Base-by-base conservation (phyloP, 1,140 invertebrate genomes). In the Calephelis nemesis region DNA sequence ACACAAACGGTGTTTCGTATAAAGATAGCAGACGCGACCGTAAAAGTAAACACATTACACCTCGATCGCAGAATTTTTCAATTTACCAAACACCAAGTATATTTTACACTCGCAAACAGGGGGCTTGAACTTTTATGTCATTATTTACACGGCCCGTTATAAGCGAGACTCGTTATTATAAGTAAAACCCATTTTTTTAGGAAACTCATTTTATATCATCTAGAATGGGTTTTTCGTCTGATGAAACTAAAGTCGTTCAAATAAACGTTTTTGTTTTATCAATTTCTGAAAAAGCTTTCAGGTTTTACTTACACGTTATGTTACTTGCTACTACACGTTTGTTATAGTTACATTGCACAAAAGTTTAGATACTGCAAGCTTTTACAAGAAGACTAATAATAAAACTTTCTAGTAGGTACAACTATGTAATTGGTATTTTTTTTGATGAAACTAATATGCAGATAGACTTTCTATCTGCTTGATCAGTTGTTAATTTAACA, bases 71-170 rank as follows among this genome's bases (percentile, higher is more conserved):
- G 49, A 54, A 30, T 54, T 54, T 54, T 54, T 54, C 52, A 54
- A 54, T 54, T 54, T 54, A 54, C 52, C 52, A 54, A 54, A 54
- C 52, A 54, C 52, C 52, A 54, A 54, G 52, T 54, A 54, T 54
- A 54, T 54, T 54, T 54, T 54, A 54, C 52, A 54, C 52, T 54
- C 52, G 19, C 54, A 54, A 45, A 54, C 50, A 54, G 19, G 39
- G 54, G 39, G 30, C 30, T 30, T 60, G 19, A 40, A 60, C 54
- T 60, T 60, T 60, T 60, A 60, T 60, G 19, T 60, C 54, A 60
- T 60, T 60, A 60, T 60, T 60, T 60, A 60, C 30, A 60, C 54
- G 54, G 54, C 30, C 54, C 54, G 54, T 60, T 60, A 60, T 60
- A 12, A 19, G 54, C 54, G 54, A 60, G 54, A 39, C 54, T 60